Conservation (phyloP, 2,888 invertebrate species). For the Heliconius aoede region DNA sequence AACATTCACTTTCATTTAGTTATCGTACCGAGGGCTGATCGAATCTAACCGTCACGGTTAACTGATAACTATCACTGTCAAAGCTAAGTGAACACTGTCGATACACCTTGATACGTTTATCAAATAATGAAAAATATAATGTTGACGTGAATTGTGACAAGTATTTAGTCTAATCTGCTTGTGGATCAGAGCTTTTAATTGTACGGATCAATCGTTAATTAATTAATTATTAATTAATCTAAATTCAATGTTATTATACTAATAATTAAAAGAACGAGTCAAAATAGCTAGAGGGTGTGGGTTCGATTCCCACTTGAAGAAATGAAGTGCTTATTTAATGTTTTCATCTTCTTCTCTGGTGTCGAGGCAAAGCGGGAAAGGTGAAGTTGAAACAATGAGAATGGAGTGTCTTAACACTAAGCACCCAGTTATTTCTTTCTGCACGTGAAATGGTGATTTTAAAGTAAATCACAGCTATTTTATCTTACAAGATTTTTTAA, state of each 20-base stretch:
- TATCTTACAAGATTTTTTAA: slow-evolving; percentile 29
- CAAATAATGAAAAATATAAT: slow-evolving; percentile 18
- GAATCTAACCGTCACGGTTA: slow-evolving; percentile 40
- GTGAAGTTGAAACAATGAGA: too few relatives aligned
- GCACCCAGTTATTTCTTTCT: not conserved
- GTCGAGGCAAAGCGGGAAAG: too few relatives aligned
- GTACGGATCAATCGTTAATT: too few relatives aligned
- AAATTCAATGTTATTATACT: too few relatives aligned
- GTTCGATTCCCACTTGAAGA: too few relatives aligned
- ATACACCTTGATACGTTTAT: slow-evolving; percentile 28
- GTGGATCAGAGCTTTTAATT: slow-evolving; percentile 1
- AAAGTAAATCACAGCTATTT: slow-evolving; percentile 10
- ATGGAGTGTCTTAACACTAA: too few relatives aligned
- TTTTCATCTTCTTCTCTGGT: too few relatives aligned
- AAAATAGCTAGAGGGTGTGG: too few relatives aligned
- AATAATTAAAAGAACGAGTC: too few relatives aligned
- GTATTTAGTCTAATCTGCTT: not conserved
- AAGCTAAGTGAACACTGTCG: slow-evolving; percentile 37
- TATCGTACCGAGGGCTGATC: slow-evolving; percentile 36
- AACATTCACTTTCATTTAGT: slow-evolving; percentile 41
- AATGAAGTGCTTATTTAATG: too few relatives aligned
- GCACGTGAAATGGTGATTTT: slow-evolving; percentile 6
- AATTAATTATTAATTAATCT: too few relatives aligned
- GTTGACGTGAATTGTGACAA: slow-evolving; percentile 17
- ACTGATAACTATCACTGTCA: slow-evolving; percentile 41